phyloP scores from a whole-genome alignment of 1,140 invertebrate genomes.

The Ptiloglossa arizonensis region DNA sequence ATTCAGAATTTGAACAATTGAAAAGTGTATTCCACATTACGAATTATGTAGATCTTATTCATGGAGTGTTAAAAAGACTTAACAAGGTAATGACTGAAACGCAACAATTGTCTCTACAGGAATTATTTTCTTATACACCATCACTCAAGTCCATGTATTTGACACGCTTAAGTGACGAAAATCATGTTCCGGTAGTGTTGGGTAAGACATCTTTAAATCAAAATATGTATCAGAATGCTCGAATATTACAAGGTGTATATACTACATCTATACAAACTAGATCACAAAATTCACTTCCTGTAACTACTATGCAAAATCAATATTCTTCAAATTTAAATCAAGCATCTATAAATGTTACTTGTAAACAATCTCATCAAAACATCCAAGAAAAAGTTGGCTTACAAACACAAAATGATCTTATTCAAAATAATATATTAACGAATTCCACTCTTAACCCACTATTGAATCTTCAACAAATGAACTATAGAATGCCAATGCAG shows the following conservation, averaged over 20 bases:
- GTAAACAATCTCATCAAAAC: background rate
- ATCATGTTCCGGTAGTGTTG: background rate
- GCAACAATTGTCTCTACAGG: background rate
- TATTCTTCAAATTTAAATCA: background rate
- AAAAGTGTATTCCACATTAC: background rate
- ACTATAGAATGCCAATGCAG: background rate
- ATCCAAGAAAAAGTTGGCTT: background rate
- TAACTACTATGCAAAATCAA: background rate
- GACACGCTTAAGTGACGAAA: background rate
- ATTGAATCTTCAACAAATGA: background rate
- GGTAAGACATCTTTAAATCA: background rate
- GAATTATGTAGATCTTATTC: background rate
- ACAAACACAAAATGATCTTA: background rate
- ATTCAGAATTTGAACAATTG: slow-evolving; percentile 1
- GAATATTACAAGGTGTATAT: background rate
- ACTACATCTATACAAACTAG: background rate
- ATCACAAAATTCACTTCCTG: background rate
- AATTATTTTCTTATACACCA: slow-evolving; percentile 10
- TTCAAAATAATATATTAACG: background rate
- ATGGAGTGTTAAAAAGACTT: background rate
- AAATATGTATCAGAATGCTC: background rate
- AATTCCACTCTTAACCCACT: background rate
- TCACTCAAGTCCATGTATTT: background rate
- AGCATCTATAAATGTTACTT: background rate
- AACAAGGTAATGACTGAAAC: background rate